Evolutionary conservation across 1,140 invertebrate genomes (phyloP), one percentile per base, ranked within the genome.

Genomic region (Orius insidiosus): DNA sequence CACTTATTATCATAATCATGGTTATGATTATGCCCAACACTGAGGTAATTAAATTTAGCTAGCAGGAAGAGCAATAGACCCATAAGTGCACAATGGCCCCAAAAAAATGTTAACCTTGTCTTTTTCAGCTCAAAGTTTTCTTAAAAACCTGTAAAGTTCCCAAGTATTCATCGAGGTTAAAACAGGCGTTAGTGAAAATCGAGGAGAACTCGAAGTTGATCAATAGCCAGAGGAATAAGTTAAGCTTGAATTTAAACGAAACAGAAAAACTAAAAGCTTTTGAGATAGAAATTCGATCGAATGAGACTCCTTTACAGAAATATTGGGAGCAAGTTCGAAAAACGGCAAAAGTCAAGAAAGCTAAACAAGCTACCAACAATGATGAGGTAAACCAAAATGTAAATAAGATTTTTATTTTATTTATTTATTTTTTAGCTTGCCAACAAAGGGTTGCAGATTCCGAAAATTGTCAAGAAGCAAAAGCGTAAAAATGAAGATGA

Each of bases 151-250:
- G 84, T 57, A 75, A 76, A 42, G 71, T 84, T 32, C 66, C 77
- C 4, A 87, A 85, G 56, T 89, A 87, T 60, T 74, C n/a, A 41
- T 76, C 78, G 56, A 87, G 86, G 60, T 65, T 85, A 5, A 74
- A 74, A 51, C 76, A 80, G 47, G 54, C 83, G 6, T 47, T 81
- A 1, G 76, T 78, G 9, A 84, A 85, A 61, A 70, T 77, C 15
- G 70, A 76, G 56, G 74, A 78, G 55, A 78, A 73, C 50, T 59
- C 67, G 0, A 74, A 71, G 50, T 80, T 80, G 50, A 79, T 96
- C 46, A 78, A 81, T 52, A 68, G 66, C 2, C 77, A 82, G 58
- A 66, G 89, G 49, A 68, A 69, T 35, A 78, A 80, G 59, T 65
- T 77, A 2, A 72, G 64, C 7, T 73, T 93, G 48, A 65, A 71